These are phyloP conservation scores for Ylistrum balloti DNA, from an alignment of 1,140 invertebrate genomes.

Conservation along the genomic window DNA sequence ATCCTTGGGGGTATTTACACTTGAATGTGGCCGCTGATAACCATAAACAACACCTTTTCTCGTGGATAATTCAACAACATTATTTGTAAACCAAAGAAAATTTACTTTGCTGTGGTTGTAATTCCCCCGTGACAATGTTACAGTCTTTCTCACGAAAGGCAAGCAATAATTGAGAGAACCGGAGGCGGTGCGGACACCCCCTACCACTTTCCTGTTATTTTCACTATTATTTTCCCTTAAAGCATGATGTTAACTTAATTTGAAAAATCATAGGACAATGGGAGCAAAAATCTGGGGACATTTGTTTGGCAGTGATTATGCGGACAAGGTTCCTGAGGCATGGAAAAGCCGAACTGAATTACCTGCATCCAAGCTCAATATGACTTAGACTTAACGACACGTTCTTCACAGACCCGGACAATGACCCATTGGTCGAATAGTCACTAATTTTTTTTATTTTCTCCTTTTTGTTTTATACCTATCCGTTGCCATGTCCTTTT, in stretches of 20 bases:
- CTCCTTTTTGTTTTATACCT: too few relatives aligned
- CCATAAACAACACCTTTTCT: constrained; percentile 44
- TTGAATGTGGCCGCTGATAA: neutral
- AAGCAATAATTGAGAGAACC: constrained; percentile 27
- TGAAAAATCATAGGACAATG: constrained; percentile 10
- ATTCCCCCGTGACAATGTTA: neutral
- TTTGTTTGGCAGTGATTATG: constrained; percentile 36
- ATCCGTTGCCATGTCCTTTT: too few relatives aligned
- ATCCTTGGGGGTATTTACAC: neutral
- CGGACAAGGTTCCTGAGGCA: neutral
- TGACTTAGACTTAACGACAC: neutral
- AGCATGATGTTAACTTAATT: constrained; percentile 41
- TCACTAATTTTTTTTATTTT: too few relatives aligned
- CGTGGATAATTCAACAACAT: constrained; percentile 35
- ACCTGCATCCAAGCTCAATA: neutral
- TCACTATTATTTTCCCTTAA: neutral
- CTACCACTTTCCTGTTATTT: neutral
- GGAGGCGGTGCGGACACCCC: neutral
- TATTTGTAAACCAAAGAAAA: constrained; percentile 43
- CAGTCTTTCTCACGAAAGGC: neutral
- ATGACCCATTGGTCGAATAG: neutral
- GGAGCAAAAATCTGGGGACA: constrained; percentile 22
- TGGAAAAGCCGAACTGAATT: neutral
- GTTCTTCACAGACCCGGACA: neutral
- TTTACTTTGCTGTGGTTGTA: constrained; percentile 45